These are phyloP conservation scores for Rhaphigaster nebulosa DNA, from an alignment of 2,888 invertebrate species.

Conservation along the genomic window DNA sequence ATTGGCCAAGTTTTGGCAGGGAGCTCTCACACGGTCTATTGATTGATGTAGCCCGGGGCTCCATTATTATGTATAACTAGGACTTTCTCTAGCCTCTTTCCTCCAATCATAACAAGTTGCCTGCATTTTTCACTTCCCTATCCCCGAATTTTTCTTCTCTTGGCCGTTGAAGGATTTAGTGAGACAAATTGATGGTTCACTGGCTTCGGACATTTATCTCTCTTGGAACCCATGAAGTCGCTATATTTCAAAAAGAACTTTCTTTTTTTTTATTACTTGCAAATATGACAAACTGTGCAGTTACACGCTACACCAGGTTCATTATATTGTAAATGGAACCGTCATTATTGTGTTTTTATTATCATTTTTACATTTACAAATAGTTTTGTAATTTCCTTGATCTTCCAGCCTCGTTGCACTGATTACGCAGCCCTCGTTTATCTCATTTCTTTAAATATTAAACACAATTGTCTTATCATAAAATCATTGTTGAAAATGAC, in stretches of 20 bases:
- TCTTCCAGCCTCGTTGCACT: too few relatives aligned
- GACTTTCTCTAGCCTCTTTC: constrained; percentile 10
- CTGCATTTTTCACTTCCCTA: background rate
- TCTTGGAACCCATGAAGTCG: background rate
- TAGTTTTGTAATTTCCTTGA: too few relatives aligned
- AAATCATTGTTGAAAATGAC: too few relatives aligned
- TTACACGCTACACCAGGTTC: background rate
- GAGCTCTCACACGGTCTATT: constrained; percentile 7
- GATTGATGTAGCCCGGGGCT: background rate
- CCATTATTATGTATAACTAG: constrained; percentile 49
- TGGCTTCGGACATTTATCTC: background rate
- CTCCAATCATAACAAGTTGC: constrained; percentile 28
- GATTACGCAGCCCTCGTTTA: too few relatives aligned
- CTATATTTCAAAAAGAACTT: background rate
- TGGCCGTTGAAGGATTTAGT: background rate
- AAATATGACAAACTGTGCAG: background rate
- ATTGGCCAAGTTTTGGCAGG: background rate
- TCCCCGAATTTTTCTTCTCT: background rate
- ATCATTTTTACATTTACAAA: too few relatives aligned
- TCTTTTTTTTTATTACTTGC: background rate
- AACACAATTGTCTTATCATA: too few relatives aligned
- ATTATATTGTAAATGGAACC: too few relatives aligned
- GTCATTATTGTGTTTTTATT: too few relatives aligned
- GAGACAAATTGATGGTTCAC: constrained; percentile 2
- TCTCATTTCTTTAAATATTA: too few relatives aligned